A percentile compares a stretch with the other conserved stretches of the same genome.
phyloP scores from a whole-genome alignment of 2,113 vertebrate species.

The Nycticebus coucang region DNA sequence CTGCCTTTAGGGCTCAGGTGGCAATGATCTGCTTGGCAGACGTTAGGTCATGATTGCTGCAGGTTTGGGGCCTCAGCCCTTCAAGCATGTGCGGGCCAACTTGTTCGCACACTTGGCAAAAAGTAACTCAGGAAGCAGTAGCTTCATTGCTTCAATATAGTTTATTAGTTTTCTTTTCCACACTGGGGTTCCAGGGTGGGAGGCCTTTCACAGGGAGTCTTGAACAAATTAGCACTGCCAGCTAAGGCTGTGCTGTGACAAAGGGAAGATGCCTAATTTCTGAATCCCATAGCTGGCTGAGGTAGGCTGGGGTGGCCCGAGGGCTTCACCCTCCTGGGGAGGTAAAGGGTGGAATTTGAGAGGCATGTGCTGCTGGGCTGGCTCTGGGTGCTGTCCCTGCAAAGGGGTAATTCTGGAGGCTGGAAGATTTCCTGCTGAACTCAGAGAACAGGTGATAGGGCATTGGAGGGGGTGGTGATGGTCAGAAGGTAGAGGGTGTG shows the following conservation, averaged over 20 bases:
- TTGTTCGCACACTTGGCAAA: neutral
- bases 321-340: neutral
- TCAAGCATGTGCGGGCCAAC: neutral
- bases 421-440: neutral
- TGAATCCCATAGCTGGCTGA: neutral
- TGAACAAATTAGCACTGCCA: neutral
- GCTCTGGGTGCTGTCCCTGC: neutral
- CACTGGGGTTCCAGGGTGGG: neutral
- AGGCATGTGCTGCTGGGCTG: fast-evolving
- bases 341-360: neutral
- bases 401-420: neutral
- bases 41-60: neutral
- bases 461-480: too few relatives aligned
- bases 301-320: neutral
- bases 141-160: neutral
- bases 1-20: neutral
- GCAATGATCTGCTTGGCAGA: neutral
- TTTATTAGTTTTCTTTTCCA: constrained; percentile 59
- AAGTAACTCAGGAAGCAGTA: neutral
- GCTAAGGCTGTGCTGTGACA: neutral
- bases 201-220: neutral
- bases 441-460: neutral
- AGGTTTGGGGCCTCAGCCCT: neutral
- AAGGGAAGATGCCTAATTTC: neutral
- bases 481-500: neutral